Base-by-base conservation (phyloP, 2,797 vertebrate genomes). In the Meriones psammophilus region DNA sequence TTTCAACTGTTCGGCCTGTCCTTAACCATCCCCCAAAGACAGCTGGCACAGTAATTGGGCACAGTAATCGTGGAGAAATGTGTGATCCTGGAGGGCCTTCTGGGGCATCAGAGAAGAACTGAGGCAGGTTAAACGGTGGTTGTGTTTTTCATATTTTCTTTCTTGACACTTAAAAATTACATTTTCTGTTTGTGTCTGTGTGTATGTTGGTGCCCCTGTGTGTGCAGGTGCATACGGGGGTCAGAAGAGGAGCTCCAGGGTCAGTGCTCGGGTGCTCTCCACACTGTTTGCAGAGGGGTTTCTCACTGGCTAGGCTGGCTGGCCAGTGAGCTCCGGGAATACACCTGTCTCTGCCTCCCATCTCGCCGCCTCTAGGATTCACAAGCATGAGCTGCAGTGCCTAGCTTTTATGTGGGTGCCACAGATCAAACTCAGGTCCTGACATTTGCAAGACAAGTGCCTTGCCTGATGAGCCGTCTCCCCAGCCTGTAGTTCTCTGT, bases 101-200 rank as follows among this genome's bases (percentile, higher is more conserved):
- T 92, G 90, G 71, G 62, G 90, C 85, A 69, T 93, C 88, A 90
- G 88, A 90, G 79, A 46, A 91, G 33, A 18, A 76, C 78, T 68
- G 76, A 84, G 28, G 86, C 68, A 93, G 68, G 64, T 26, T 85
- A 76, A 97, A 85, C 80, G 71, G 90, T 30, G 89, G 76, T 81
- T 94, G 88, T 89, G 14, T 46, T 84, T 39, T 85, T 95, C 91
- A 66, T 91, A 77, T 89, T 92, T 96, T 92, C 87, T 96, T 89
- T 96, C 73, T 86, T 64, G 60, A 46, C 6, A 30, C 46, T 42
- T 83, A 42, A 66, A 66, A 46, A 30, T 62, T 62, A 18, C 60
- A 42, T 42, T 42, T 62, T 42, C 36, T 83, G 80, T 18, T 26
- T 71, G 84, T 69, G 54, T 69, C 6, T 85, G 5, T 46, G 12